These are phyloP conservation scores for Alethe diademata DNA, from an alignment of 2,113 vertebrate genomes.

Conservation along the genomic window DNA sequence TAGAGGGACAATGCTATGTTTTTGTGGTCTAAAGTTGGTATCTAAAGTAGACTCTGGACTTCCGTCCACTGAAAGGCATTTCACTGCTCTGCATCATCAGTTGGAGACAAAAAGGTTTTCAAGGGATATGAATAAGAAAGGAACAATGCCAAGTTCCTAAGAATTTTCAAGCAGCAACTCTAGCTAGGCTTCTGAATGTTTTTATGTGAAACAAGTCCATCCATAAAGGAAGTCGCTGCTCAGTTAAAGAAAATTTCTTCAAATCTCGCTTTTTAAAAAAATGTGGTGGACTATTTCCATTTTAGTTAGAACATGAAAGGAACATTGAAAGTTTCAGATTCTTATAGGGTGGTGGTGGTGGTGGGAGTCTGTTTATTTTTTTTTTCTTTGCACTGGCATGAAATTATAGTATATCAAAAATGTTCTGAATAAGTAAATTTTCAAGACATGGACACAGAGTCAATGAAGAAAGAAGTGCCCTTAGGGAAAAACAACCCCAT, in stretches of 20 bases:
- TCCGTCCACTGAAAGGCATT: neutral
- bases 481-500: neutral
- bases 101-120: neutral
- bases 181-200: neutral
- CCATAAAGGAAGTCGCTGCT: neutral
- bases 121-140: neutral
- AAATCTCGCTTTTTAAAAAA: neutral
- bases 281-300: neutral
- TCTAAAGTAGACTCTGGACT: neutral
- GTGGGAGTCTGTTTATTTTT: rapidly evolving
- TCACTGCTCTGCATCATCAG: neutral
- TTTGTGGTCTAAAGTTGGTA: neutral
- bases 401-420: neutral
- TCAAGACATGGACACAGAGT: neutral
- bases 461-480: neutral
- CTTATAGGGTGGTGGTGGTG: neutral
- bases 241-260: neutral
- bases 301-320: neutral
- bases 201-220: neutral
- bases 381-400: neutral
- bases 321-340: neutral
- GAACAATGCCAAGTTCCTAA: neutral
- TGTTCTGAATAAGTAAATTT: neutral
- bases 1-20: rapidly evolving
- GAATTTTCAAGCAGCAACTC: neutral